Evolutionary conservation across 2,113 vertebrate genomes (phyloP).

Genomic region (Gallinago media): DNA sequence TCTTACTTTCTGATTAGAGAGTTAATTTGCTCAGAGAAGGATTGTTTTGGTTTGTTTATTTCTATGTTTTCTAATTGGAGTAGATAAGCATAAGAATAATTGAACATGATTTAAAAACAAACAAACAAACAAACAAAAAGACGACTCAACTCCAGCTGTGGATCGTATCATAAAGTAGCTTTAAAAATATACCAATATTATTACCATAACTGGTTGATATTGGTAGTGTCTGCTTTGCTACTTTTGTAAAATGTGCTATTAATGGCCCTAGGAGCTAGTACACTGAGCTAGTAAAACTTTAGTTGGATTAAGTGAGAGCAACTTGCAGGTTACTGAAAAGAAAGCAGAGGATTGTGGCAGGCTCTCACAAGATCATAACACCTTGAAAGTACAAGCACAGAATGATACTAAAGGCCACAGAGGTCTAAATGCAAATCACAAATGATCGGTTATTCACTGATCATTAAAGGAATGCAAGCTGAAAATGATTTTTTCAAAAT

Average conservation of each 20-base stretch:
- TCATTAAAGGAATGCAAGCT: background rate
- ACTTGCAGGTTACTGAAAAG: background rate
- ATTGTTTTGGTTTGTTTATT: background rate
- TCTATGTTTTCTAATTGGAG: background rate
- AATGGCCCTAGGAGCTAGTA: background rate
- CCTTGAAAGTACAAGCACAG: background rate
- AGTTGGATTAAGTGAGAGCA: background rate
- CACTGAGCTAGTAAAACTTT: background rate
- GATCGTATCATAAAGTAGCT: background rate
- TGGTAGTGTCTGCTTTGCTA: background rate
- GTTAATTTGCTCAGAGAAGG: background rate
- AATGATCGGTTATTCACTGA: background rate
- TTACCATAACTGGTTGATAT: accelerated
- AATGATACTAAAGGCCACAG: background rate
- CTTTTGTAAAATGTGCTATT: background rate
- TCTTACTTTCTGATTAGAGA: background rate
- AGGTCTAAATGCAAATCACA: background rate
- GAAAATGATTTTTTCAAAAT: background rate
- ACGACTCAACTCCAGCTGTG: background rate
- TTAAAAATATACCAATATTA: background rate
- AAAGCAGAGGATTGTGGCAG: background rate
- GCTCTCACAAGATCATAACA: background rate
- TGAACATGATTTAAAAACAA: background rate
- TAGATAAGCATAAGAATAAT: background rate
- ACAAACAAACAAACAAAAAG: background rate